Evolutionary conservation across 1,140 invertebrate species (phyloP), one percentile per base, ranked within the genome.

Genomic region (Polypedilum vanderplanki): DNA sequence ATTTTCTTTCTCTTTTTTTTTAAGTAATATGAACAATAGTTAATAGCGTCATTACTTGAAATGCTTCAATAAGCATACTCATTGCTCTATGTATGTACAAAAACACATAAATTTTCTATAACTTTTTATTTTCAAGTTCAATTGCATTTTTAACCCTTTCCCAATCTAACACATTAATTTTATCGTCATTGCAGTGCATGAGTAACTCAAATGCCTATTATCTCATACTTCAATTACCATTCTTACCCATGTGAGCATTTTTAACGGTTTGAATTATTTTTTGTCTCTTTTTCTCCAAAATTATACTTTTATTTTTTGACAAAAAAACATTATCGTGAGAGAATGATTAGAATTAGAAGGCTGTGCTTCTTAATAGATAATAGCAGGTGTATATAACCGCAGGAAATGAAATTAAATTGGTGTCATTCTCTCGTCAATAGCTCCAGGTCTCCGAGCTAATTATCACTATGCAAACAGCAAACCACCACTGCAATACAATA

Each of bases 101-200:
- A 20, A 67, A 70, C 20, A 70, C 46, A 57, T 57, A 57, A 57
- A 57, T 57, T 46, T 57, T 57, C 12, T 57, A 57, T 57, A 57
- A 57, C 1, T 15, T n/a, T 57, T 15, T 15, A 57, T 57, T 57
- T 22, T 70, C 65, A 70, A 70, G 65, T 70, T 70, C 65, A 70
- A 70, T 70, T 70, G 65, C 65, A 70, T 70, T 70, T 70, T 70
- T 12, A 70, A 70, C 65, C 65, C 65, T 70, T 70, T 70, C 20
- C 18, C 20, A n/a, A 9, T 7, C 46, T 12, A 57, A n/a, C 4
- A 57, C 12, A 57, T 57, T 57, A 57, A n/a, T 57, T 12, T 57
- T 12, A 15, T 46, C 41, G 46, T 57, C 46, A 57, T 57, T 57
- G 12, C 12, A 57, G 46, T 57, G 46, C 46, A 57, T 57, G 46